Conservation (phyloP, 2,797 vertebrate species). For the Anabacerthia variegaticeps region DNA sequence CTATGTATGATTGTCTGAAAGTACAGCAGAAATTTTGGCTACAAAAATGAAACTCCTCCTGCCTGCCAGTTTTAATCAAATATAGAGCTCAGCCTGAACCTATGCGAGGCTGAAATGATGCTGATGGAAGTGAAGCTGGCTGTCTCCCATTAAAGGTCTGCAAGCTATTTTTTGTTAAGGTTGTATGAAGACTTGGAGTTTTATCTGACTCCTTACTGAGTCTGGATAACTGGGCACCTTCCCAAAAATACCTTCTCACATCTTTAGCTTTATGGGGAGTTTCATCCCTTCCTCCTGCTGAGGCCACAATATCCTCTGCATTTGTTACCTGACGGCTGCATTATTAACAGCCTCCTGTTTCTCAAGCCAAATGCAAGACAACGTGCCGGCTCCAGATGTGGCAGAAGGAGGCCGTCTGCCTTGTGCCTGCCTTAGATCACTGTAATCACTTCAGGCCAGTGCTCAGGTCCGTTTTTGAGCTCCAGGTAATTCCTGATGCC, state of each 20-base stretch:
- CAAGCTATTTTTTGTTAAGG: not conserved
- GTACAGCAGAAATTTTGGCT: conserved; percentile 19
- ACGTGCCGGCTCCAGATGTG: not conserved
- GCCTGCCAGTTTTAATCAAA: conserved; percentile 36
- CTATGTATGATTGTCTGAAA: not conserved
- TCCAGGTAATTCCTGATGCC: conserved; percentile 15
- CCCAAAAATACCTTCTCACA: conserved; percentile 67
- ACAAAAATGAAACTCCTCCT: conserved; percentile 1
- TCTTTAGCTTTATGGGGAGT: conserved; percentile 63
- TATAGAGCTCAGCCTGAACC: not conserved
- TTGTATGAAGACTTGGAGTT: conserved; percentile 35
- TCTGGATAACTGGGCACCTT: conserved; percentile 56
- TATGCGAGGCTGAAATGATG: not conserved
- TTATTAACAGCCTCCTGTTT: conserved; percentile 51
- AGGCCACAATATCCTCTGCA: conserved; percentile 53
- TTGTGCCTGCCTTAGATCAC: conserved; percentile 17
- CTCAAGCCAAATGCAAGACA: not conserved
- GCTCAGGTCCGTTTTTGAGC: not conserved
- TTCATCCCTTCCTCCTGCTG: conserved; percentile 59
- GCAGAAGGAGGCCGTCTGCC: conserved; percentile 5
- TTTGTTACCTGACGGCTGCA: conserved; percentile 27
- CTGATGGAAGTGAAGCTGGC: conserved; percentile 28
- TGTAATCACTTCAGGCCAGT: conserved; percentile 18
- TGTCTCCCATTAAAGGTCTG: conserved; percentile 44
- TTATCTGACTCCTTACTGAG: conserved; percentile 55